Percentiles rank a stretch among this genome's conserved stretches.
Conservation (phyloP, 2,888 invertebrate genomes). For the Encarsia formosa region DNA sequence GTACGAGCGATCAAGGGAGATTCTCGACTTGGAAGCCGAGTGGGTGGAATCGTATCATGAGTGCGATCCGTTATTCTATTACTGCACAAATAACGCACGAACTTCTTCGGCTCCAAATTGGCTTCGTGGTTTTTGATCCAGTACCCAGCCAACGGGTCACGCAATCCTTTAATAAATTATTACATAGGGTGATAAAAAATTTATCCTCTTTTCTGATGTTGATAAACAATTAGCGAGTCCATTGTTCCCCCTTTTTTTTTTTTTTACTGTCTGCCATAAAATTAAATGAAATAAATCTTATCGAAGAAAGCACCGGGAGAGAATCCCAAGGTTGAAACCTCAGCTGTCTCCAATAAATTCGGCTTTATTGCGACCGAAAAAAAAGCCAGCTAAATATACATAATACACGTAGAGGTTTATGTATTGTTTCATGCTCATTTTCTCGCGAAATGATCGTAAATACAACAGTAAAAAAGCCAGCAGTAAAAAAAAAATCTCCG, state of each 20-base stretch:
- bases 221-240: too few relatives aligned
- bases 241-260: too few relatives aligned
- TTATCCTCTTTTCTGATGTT: too few relatives aligned
- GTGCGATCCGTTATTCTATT: slow-evolving; percentile 24
- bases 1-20: background rate
- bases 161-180: too few relatives aligned
- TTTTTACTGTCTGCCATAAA: too few relatives aligned
- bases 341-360: slow-evolving; percentile 7
- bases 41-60: slow-evolving; percentile 16
- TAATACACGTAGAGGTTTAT: background rate
- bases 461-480: slow-evolving; percentile 14
- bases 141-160: background rate
- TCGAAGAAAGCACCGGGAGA: too few relatives aligned
- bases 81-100: slow-evolving; percentile 19
- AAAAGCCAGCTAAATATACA: background rate
- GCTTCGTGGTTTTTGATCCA: background rate
- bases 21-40: background rate
- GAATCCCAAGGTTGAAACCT: slow-evolving; percentile 11
- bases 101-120: slow-evolving; percentile 1
- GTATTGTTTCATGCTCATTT: slow-evolving; percentile 18
- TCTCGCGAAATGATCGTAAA: slow-evolving; percentile 23
- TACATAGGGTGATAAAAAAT: too few relatives aligned
- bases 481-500: background rate
- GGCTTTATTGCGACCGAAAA: slow-evolving; percentile 12
- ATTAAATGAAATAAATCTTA: too few relatives aligned